Evolutionary conservation across 2,888 invertebrate genomes (phyloP).

Genomic region (Lasiommata megera): DNA sequence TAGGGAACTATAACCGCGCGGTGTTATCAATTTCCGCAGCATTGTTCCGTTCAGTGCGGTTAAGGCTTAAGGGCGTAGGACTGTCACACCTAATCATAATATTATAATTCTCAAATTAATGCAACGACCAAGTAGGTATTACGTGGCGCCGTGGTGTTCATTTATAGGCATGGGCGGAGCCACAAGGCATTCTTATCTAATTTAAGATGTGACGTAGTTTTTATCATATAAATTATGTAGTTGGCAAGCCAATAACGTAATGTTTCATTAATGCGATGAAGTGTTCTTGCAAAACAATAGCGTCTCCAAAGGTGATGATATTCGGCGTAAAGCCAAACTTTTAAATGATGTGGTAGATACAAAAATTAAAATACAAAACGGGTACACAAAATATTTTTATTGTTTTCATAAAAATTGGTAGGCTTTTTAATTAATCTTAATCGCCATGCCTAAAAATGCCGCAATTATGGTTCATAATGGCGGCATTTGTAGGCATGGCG

Average conservation of each 20-base stretch:
- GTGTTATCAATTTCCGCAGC: no score
- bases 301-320: background rate
- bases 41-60: no score
- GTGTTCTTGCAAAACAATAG: background rate
- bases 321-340: background rate
- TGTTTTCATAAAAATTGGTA: no score
- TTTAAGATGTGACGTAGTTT: slow-evolving; percentile 1
- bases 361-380: no score
- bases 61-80: no score
- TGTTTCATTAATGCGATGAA: slow-evolving; percentile 32
- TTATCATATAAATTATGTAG: slow-evolving; percentile 4
- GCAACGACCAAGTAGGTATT: background rate
- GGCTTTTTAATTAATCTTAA: no score
- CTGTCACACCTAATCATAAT: slow-evolving; percentile 45
- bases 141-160: slow-evolving; percentile 10
- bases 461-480: no score
- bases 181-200: slow-evolving; percentile 6
- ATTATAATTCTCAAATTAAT: slow-evolving; percentile 16
- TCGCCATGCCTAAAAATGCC: no score
- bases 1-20: no score
- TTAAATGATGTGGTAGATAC: background rate
- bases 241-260: slow-evolving; percentile 17
- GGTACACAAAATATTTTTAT: no score
- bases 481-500: no score
- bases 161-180: slow-evolving; percentile 36